These are phyloP conservation scores for Melanotus villosus DNA, from an alignment of 2,888 invertebrate species.

Conservation along the genomic window DNA sequence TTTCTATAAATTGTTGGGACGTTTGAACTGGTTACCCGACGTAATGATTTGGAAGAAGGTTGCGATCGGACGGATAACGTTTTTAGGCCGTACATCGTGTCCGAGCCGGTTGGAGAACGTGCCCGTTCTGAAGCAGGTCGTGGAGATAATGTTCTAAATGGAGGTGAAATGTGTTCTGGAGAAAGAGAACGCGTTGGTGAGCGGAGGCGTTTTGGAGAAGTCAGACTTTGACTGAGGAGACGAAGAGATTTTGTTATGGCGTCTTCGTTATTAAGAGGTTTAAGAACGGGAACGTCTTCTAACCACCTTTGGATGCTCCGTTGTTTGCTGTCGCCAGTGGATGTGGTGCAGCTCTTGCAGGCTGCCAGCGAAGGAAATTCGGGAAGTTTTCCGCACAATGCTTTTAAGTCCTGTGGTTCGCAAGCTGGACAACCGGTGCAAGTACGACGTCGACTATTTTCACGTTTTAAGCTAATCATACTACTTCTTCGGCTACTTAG, in stretches of 20 bases:
- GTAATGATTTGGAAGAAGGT: constrained; percentile 38
- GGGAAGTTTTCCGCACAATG: constrained; percentile 65
- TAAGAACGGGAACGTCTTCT: constrained; percentile 76
- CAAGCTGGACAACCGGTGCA: constrained; percentile 80
- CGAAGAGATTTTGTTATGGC: constrained; percentile 11
- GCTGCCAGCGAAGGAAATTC: constrained; percentile 68
- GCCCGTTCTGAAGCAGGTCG: constrained; percentile 55
- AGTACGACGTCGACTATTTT: constrained; percentile 73
- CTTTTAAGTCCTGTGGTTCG: constrained; percentile 65
- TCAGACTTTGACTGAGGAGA: not conserved
- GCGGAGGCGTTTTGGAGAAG: constrained; percentile 53
- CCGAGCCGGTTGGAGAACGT: constrained; percentile 28
- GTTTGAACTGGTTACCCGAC: constrained; percentile 21
- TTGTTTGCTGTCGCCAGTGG: constrained; percentile 79
- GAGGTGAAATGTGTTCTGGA: constrained; percentile 54
- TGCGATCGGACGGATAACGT: constrained; percentile 38
- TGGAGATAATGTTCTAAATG: constrained; percentile 56
- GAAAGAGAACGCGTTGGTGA: constrained; percentile 64
- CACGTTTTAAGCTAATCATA: constrained; percentile 73
- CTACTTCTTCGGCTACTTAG: constrained; percentile 72
- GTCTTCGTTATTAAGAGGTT: constrained; percentile 45
- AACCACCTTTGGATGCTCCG: constrained; percentile 83
- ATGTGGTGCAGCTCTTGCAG: constrained; percentile 71
- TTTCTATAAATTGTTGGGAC: constrained; percentile 51
- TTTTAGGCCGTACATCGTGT: constrained; percentile 18